Base-by-base conservation (phyloP, 2,113 vertebrate genomes). In the Bambusicola thoracicus region DNA sequence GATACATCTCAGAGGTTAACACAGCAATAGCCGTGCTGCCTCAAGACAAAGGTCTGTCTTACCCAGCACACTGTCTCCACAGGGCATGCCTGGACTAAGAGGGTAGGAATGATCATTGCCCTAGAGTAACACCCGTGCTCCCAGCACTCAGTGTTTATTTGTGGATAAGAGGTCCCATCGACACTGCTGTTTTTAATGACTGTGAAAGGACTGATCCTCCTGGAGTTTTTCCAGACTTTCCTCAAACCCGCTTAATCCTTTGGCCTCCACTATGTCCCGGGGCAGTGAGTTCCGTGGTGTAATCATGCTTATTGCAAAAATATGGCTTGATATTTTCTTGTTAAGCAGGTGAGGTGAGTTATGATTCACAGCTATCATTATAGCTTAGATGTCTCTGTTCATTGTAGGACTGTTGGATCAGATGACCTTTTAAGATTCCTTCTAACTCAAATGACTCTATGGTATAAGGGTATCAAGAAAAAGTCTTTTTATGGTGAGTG, bases 181-280 rank as follows among this genome's bases (percentile, higher is more conserved):
- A 34, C 38, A 51, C 36, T 41, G 19, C 55, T 87, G 29, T 38
- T 30, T 66, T 81, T 74, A 76, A 41, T 61, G 48, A 40, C 20
- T 32, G 49, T 0, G 0, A 80, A 55, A 34, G 9, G n/a, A 11
- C n/a, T 11, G 34, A 68, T 73, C 24, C 62, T 49, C 40, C 22
- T 46, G 74, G 40, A 69, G 76, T 46, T 76, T 76, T 15, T 34
- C 49, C 41, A 65, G 70, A 40, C 4, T 41, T 30, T 81, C 27
- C 44, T 84, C 59, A 81, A 25, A 66, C 8, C 30, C 62, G 40
- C 29, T 34, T 56, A 91, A 13, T 4, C 8, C 29, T 78, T 74
- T 51, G 65, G 56, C 41, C 25, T 78, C 65, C 65, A 30, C 12
- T 55, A 0, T 18, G 18, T 73, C 72, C 43, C 49, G 11, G 29